Base-by-base conservation (phyloP, 1,140 invertebrate genomes). In the Gryon sp. region DNA sequence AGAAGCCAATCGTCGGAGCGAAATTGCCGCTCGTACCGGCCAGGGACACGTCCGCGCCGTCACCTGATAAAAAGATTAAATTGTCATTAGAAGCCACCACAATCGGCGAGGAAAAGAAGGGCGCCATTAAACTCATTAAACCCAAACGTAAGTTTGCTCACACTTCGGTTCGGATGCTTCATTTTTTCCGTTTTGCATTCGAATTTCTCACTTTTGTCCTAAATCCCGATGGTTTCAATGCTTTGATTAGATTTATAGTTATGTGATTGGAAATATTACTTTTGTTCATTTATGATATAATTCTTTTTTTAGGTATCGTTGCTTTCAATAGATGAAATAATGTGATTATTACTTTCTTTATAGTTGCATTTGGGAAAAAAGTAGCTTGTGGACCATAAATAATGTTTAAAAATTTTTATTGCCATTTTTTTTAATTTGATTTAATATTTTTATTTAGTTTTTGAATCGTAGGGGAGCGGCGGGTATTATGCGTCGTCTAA, bases 91-190 rank as follows among this genome's bases (percentile, higher is more conserved):
- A 90, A 11, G 74, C 76, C 2, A 83, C 89, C 26, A 57, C 79
- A 2, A 72, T 77, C 0, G 80, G 76, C 1, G 88, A 91, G 30
- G 94, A 95, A 79, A 92, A 94, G 83, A 93, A 93, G 34, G 94
- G 94, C 65, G 90, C 92, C 55, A 95, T 95, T 68, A 97, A 96
- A 90, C 86, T 96, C 34, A 96, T 96, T 81, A 96, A 96, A 91
- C 93, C 93, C 66, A 96, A 95, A 92, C 93, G 96, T 97, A 93
- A 95, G 95, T 94, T 90, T 5, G 18, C 90, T 74, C 52, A 81
- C 62, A 41, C 32, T 80, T 11, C 48, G 52, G 41, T 57, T 65
- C 52, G 52, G 20, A 28, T 62, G 19, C 14, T 22, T 46, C 4
- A 11, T 50, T 48, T 63, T 48, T 53, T 19, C 14, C 5, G 9